These are phyloP conservation scores for Cyphomyrmex costatus DNA, from an alignment of 1,140 invertebrate species.

Conservation along the genomic window DNA sequence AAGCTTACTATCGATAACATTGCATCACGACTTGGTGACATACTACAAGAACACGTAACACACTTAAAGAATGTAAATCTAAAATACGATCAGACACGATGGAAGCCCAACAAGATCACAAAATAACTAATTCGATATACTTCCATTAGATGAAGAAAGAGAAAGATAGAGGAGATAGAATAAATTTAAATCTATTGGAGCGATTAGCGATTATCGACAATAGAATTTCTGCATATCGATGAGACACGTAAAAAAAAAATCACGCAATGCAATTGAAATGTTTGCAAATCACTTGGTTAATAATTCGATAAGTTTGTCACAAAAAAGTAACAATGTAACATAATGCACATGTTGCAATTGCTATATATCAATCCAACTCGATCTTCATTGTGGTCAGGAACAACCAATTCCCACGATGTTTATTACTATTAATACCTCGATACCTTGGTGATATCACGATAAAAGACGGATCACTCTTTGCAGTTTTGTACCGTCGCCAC, in stretches of 20 bases:
- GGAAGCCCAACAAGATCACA: neutral
- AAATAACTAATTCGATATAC: neutral
- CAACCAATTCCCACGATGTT: slow-evolving; percentile 8
- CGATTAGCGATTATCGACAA: neutral
- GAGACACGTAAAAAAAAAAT: neutral
- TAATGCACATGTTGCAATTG: slow-evolving; percentile 23
- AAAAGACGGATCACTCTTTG: neutral
- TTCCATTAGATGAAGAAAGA: neutral
- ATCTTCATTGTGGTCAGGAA: slow-evolving; percentile 3
- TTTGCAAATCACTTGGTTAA: neutral
- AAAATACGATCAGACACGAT: slow-evolving; percentile 23
- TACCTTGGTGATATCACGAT: slow-evolving; percentile 44
- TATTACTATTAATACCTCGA: too few species aligned
- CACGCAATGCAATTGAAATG: neutral
- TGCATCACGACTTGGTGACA: neutral
- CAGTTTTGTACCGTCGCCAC: neutral
- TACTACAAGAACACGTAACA: neutral
- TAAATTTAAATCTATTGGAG: neutral
- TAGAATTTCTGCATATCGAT: neutral
- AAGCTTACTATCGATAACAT: neutral
- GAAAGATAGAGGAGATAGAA: too few species aligned
- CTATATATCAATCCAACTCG: neutral
- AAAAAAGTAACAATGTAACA: neutral
- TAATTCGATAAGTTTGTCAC: slow-evolving; percentile 36
- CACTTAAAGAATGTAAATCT: neutral